Evolutionary conservation across 2,797 vertebrate genomes (phyloP), one percentile per base, ranked within the genome.

Genomic region (Oophaga sylvatica): DNA sequence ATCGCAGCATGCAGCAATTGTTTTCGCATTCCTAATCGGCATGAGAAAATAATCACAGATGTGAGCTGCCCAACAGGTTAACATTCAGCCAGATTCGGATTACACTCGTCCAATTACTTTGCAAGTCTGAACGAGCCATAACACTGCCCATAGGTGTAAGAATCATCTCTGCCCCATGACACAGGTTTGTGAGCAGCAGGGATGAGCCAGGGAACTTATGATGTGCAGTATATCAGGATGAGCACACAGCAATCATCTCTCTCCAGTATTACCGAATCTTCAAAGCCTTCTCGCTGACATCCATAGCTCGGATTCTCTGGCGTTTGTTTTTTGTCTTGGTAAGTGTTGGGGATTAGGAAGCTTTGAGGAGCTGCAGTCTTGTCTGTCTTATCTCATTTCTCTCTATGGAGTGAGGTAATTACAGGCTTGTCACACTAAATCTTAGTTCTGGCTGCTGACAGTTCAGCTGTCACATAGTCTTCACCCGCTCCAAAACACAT

Each of bases 351-450:
- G 82, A 83, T 83, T 75, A 83, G 53, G 53, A 9, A 70, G 56
- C 82, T 84, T 67, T 67, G 63, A 67, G 9, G 63, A 67, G 63
- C 63, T 26, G 63, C 63, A 67, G 65, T 71, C 83, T 45, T 10
- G n/a, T 70, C 81, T 56, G 22, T 70, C 22, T 70, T 83, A 83
- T 83, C 81, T 70, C n/a, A 20, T 70, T 31, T 71, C 73, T 53
- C 63, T 57, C 57, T 26, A 59, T 77, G n/a, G 56, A 56, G 35
- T 77, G 83, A 84, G 83, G 56, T 71, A 75, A 76, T 71, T 16
- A 76, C 31, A 22, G 59, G 19, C 67, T 71, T 81, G 35, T 81
- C 41, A 22, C 53, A 15, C 26, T 68, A 20, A 57, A 67, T 71
- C 65, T 83, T 57, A 15, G 12, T 80, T 80, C 29, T 80, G 57